phyloP scores from a whole-genome alignment of 2,797 vertebrate genomes.

The Anguilla marmorata region DNA sequence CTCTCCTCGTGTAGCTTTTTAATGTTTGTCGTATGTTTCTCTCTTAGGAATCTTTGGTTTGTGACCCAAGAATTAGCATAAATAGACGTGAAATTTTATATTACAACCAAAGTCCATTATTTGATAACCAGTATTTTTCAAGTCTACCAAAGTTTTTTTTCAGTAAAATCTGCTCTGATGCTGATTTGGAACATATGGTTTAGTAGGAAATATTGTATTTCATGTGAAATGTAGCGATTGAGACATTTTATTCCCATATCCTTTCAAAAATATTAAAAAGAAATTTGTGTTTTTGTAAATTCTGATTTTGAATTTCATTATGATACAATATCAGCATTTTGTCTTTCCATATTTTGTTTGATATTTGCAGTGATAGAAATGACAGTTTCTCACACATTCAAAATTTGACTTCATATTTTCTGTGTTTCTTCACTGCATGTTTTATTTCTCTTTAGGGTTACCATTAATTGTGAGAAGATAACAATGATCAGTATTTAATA shows the following conservation, averaged over 20 bases:
- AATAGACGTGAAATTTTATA: not conserved
- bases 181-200: not conserved
- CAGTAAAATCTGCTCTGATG: not conserved
- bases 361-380: not conserved
- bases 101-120: not conserved
- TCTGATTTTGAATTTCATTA: not conserved
- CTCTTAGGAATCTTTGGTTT: not conserved
- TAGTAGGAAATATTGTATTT: not conserved
- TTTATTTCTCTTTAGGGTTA: too few relatives aligned
- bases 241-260: not conserved
- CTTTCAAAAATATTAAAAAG: not conserved
- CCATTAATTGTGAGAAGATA: not conserved
- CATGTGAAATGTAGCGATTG: not conserved
- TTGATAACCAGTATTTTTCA: not conserved
- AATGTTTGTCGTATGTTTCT: not conserved
- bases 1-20: slow-evolving; percentile 38
- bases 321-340: not conserved
- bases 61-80: not conserved
- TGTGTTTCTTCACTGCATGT: too few relatives aligned
- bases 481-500: not conserved
- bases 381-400: not conserved
- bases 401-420: too few relatives aligned
- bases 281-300: not conserved
- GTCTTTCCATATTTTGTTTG: not conserved
- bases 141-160: not conserved